These are phyloP conservation scores for Chrysodeixis includens DNA, from an alignment of 2,888 invertebrate genomes.

Conservation along the genomic window DNA sequence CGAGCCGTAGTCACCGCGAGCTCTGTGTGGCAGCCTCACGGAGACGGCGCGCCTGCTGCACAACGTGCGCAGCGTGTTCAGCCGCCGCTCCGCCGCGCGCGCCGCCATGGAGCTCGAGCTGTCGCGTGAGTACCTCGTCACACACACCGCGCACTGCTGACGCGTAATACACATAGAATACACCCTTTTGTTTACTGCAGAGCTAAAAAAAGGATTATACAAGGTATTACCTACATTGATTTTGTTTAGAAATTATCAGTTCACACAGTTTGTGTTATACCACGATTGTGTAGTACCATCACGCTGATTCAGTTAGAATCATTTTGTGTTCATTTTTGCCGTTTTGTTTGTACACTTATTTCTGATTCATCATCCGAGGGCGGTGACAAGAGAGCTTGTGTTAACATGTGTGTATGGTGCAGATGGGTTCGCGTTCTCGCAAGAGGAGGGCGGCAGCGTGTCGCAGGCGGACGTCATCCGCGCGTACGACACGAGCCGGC, in stretches of 20 bases:
- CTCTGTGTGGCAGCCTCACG: slow-evolving; percentile 94
- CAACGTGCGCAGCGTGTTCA: slow-evolving; percentile 98
- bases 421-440: slow-evolving; percentile 99
- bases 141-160: slow-evolving; percentile 62
- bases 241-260: slow-evolving; percentile 45
- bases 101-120: slow-evolving; percentile 96
- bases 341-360: slow-evolving; percentile 43
- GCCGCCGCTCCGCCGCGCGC: slow-evolving; percentile 93
- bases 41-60: slow-evolving; percentile 98
- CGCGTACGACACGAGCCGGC: slow-evolving; percentile 97
- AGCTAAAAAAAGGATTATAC: slow-evolving; percentile 46
- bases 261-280: slow-evolving; percentile 52
- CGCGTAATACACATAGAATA: slow-evolving; percentile 66
- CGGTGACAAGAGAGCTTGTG: slow-evolving; percentile 3
- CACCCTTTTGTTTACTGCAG: slow-evolving; percentile 56
- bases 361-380: slow-evolving; percentile 14
- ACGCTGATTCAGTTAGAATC: slow-evolving; percentile 46
- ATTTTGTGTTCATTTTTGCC: slow-evolving; percentile 43
- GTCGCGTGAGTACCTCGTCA: slow-evolving; percentile 94
- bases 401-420: slow-evolving; percentile 60
- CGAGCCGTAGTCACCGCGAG: slow-evolving; percentile 74
- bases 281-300: slow-evolving; percentile 47
- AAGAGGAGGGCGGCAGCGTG: slow-evolving; percentile 99
- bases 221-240: slow-evolving; percentile 44
- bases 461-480: slow-evolving; percentile 98